These are phyloP conservation scores for Ailuropoda melanoleuca DNA, from an alignment of 2,113 vertebrate species.

Conservation along the genomic window DNA sequence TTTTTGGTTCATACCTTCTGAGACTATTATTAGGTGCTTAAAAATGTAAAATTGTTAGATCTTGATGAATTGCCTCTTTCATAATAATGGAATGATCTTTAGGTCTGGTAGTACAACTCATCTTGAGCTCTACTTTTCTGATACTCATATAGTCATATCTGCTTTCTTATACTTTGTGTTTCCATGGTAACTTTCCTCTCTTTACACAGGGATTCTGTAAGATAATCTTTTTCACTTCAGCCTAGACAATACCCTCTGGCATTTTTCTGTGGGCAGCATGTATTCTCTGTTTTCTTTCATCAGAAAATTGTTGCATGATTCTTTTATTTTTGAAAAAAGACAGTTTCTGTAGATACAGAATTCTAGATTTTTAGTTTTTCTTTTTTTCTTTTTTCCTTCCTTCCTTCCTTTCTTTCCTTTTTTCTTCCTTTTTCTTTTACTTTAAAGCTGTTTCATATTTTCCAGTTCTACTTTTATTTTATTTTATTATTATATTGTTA, in stretches of 20 bases:
- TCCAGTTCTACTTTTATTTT: background rate
- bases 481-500: no score
- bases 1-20: background rate
- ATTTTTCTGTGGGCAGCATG: background rate
- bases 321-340: background rate
- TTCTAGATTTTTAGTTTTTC: background rate
- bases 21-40: background rate
- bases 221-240: background rate
- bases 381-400: background rate
- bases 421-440: background rate
- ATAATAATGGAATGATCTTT: background rate
- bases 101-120: background rate
- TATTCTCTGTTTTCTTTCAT: background rate
- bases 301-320: background rate
- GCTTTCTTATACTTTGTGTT: background rate
- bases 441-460: background rate
- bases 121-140: background rate
- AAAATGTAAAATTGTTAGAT: background rate
- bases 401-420: background rate
- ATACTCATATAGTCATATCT: background rate
- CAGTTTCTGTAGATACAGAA: background rate
- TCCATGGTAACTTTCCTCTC: background rate
- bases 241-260: background rate
- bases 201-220: background rate
- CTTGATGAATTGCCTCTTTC: background rate